Conservation (phyloP, 2,888 invertebrate genomes). For the Microctonus brassicae region DNA sequence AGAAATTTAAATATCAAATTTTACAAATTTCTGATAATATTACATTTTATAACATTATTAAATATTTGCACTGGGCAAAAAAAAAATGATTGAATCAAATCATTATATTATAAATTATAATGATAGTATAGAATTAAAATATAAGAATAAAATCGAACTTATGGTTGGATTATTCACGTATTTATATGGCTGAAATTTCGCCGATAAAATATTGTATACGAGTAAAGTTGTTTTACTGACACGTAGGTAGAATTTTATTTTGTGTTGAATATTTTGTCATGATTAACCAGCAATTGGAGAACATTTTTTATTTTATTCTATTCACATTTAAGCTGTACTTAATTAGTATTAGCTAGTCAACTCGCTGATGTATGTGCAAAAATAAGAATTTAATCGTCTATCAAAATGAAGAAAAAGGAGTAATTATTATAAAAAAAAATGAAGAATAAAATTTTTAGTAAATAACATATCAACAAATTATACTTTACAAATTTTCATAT, state of each 20-base stretch:
- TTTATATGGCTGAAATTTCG: constrained; percentile 11
- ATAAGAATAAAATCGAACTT: background rate
- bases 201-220: background rate
- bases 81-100: too few species aligned
- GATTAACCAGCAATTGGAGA: background rate
- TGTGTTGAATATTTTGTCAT: background rate
- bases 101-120: too few species aligned
- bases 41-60: background rate
- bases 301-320: background rate
- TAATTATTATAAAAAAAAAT: too few species aligned
- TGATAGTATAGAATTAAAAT: background rate
- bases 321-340: constrained; percentile 38
- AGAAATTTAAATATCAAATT: background rate
- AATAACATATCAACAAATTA: too few species aligned
- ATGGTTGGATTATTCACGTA: background rate
- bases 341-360: constrained; percentile 63
- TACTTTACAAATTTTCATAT: too few species aligned
- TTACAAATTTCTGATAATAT: background rate
- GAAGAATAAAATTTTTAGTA: too few species aligned
- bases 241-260: background rate
- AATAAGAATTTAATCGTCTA: background rate
- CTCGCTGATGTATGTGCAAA: constrained; percentile 37
- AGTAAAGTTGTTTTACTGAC: background rate
- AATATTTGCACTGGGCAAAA: background rate
- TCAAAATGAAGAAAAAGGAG: background rate